Conservation (phyloP, 2,888 invertebrate species). For the Drosophila tanythrix region DNA sequence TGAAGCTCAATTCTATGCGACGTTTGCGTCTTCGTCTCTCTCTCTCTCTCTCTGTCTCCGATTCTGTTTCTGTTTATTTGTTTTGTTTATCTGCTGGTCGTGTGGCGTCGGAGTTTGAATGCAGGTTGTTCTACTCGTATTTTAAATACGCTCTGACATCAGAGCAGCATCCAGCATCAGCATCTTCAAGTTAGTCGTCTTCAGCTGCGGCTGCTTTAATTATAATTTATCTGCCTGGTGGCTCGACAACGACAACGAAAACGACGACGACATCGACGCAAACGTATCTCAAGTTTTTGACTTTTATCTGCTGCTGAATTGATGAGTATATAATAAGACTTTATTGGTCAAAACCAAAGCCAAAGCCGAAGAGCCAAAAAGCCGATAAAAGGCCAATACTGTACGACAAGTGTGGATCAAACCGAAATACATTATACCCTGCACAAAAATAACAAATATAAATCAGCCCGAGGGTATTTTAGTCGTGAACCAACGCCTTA, state of each 20-base stretch:
- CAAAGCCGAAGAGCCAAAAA: conserved; percentile 49
- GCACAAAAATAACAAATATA: not conserved
- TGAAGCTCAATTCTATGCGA: conserved; percentile 78
- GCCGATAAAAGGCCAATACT: conserved; percentile 51
- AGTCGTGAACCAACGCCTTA: not conserved
- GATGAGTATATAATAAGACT: conserved; percentile 82
- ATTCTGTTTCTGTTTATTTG: conserved; percentile 74
- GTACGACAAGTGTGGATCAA: conserved; percentile 30
- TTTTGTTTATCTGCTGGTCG: conserved; percentile 75
- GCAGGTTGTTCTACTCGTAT: conserved; percentile 81
- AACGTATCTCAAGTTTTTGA: conserved; percentile 82
- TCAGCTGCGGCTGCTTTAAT: conserved; percentile 79
- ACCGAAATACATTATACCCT: conserved; percentile 38
- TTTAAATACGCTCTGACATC: conserved; percentile 82
- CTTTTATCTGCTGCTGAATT: conserved; percentile 82
- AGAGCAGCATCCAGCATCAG: conserved; percentile 54
- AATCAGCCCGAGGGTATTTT: not conserved
- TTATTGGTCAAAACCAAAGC: conserved; percentile 76
- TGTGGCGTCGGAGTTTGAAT: conserved; percentile 78
- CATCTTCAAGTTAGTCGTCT: conserved; percentile 48
- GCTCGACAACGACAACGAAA: conserved; percentile 41
- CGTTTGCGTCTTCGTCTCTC: conserved; percentile 51
- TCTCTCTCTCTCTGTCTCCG: conserved; percentile 58
- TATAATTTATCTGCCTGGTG: conserved; percentile 81
- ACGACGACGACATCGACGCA: conserved; percentile 53